Base-by-base conservation (phyloP, 2,888 invertebrate species). In the Augiades crinisus region DNA sequence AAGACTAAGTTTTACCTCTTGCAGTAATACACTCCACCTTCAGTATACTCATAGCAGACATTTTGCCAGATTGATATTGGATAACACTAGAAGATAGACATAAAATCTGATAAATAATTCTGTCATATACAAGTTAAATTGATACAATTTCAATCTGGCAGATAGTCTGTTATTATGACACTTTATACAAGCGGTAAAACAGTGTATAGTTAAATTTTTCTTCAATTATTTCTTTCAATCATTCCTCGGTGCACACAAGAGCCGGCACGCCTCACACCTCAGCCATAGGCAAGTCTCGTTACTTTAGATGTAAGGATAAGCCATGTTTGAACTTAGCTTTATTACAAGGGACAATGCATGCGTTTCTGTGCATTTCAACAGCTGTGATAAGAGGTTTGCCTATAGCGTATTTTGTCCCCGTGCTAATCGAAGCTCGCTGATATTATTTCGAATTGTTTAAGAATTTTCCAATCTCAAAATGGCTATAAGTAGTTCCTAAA, bases 381-480 rank as follows among this genome's bases (percentile, higher is more conserved):
- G 78, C 88, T 88, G 88, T 88, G 88, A 88, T 88, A 86, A 84
- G 83, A 79, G 85, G 70, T 74, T 82, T 82, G 87, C 83, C 85
- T 87, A 85, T 87, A 85, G 82, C 72, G 19, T 13, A 13, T 27
- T 22, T n/a, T 13, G 17, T n/a, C n/a, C n/a, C n/a, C n/a, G n/a
- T n/a, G n/a, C n/a, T n/a, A n/a, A n/a, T n/a, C n/a, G n/a, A n/a
- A n/a, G n/a, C 5, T 47, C 38, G 21, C 19, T 10, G n/a, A 19
- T 46, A 8, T 46, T 16, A 17, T 10, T 24, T 50, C 53, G n/a
- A n/a, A n/a, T n/a, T n/a, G n/a, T n/a, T 62, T 61, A 58, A 44
- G 60, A 60, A 59, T 61, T 61, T 62, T 10, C 51, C 47, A 60
- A 69, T 64, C 62, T 65, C 55, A 53, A 57, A 70, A 78, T 73